Evolutionary conservation across 2,888 invertebrate species (phyloP).

Genomic region (Pardosa pseudoannulata): DNA sequence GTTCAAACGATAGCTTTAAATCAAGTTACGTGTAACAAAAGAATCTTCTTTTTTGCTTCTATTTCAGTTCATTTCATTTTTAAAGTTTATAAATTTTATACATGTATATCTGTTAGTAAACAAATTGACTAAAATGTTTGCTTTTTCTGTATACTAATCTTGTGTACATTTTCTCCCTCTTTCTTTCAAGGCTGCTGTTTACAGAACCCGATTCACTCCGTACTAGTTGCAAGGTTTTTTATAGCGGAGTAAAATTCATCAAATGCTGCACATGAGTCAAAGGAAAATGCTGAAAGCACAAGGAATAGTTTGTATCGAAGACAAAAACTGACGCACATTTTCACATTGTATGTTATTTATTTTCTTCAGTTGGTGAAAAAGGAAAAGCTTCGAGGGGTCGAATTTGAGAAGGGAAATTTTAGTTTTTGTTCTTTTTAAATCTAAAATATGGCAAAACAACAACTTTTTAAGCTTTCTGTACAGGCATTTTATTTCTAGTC

Average conservation of each 20-base stretch:
- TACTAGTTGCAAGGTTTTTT: conserved; percentile 80
- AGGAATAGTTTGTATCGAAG: conserved; percentile 43
- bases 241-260: conserved; percentile 44
- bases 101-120: no score
- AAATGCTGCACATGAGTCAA: conserved; percentile 55
- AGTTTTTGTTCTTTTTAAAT: neutral
- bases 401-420: neutral
- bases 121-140: no score
- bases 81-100: no score
- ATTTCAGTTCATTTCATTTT: no score
- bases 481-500: conserved; percentile 68
- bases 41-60: no score
- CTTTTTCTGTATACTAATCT: no score
- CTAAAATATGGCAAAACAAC: neutral
- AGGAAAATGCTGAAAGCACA: conserved; percentile 43
- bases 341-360: conserved; percentile 61
- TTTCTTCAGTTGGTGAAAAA: conserved; percentile 25
- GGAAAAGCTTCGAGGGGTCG: neutral
- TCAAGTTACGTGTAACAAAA: no score
- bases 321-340: conserved; percentile 66
- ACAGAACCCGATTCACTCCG: conserved; percentile 94
- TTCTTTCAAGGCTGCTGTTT: conserved; percentile 85
- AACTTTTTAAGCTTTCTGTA: conserved; percentile 31
- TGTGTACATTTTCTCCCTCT: no score
- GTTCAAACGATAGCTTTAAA: no score